These are phyloP conservation scores for Hypocryptadius cinnamomeus DNA, from an alignment of 2,113 vertebrate genomes.

Conservation along the genomic window DNA sequence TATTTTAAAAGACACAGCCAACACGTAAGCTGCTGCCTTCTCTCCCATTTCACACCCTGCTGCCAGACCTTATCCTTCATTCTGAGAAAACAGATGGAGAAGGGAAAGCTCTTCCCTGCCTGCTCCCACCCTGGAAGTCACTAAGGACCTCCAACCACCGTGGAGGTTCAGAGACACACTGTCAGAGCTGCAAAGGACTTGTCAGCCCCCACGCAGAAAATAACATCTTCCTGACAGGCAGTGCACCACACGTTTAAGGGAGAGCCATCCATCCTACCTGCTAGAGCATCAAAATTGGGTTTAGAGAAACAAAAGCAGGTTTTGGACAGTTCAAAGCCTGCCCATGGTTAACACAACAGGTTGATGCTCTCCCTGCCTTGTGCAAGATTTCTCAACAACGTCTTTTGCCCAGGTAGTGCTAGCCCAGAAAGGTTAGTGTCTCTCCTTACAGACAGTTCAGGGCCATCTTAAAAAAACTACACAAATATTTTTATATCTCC, in stretches of 20 bases:
- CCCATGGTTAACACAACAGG: accelerated
- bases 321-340: not conserved
- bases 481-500: not conserved
- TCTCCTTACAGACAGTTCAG: not conserved
- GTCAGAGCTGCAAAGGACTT: not conserved
- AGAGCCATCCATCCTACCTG: not conserved
- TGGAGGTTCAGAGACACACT: not conserved
- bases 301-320: not conserved
- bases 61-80: not conserved
- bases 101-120: not conserved
- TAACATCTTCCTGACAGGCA: not conserved
- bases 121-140: not conserved
- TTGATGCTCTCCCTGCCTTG: not conserved
- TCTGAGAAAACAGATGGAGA: not conserved
- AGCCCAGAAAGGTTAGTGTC: not conserved
- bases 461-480: not conserved
- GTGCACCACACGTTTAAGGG: not conserved
- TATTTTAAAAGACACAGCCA: constrained; percentile 17
- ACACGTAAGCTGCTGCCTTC: not conserved
- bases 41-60: not conserved
- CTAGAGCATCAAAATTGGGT: not conserved
- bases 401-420: not conserved
- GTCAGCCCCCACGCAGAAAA: not conserved
- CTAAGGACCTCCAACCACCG: not conserved
- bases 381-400: not conserved